Conservation (phyloP, 2,797 vertebrate genomes). For the Dallia pectoralis region DNA sequence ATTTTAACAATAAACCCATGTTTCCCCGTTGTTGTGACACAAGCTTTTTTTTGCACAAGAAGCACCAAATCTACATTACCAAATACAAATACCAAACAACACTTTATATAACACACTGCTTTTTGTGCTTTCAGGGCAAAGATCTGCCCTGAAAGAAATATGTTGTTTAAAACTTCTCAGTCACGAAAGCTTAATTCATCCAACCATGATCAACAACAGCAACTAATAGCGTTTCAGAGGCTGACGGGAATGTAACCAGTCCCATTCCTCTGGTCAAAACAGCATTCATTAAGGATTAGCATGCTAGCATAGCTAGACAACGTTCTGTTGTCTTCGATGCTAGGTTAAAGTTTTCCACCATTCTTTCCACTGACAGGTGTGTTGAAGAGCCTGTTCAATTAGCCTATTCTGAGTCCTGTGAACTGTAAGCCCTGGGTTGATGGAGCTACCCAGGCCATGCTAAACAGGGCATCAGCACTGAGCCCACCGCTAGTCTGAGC, state of each 20-base stretch:
- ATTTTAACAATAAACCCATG: not conserved
- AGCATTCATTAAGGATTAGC: slow-evolving; percentile 55
- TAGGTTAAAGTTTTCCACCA: slow-evolving; percentile 29
- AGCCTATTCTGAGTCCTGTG: slow-evolving; percentile 19
- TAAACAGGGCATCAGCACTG: slow-evolving; percentile 25
- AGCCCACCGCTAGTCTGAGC: not conserved
- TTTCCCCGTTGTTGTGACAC: slow-evolving; percentile 21
- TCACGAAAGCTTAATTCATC: not conserved
- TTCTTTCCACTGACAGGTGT: slow-evolving; percentile 63
- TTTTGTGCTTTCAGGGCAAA: not conserved
- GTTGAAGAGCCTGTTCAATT: slow-evolving; percentile 40
- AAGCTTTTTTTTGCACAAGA: slow-evolving; percentile 16
- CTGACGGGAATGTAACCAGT: slow-evolving; percentile 2
- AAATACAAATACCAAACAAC: too few relatives aligned
- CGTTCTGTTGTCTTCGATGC: slow-evolving; percentile 52
- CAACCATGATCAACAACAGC: slow-evolving; percentile 1
- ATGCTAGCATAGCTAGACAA: slow-evolving; percentile 53
- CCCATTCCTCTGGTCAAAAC: slow-evolving; percentile 29
- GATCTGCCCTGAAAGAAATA: not conserved
- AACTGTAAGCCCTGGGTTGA: slow-evolving; percentile 27
- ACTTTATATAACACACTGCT: too few relatives aligned
- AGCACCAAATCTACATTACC: slow-evolving; percentile 14
- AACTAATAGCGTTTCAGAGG: slow-evolving; percentile 36
- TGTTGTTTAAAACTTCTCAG: slow-evolving; percentile 16
- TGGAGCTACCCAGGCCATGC: slow-evolving; percentile 26